A percentile compares a stretch with the other conserved stretches of the same genome.
phyloP scores from a whole-genome alignment of 1,140 invertebrate genomes.

The Zaprionus ghesquierei region DNA sequence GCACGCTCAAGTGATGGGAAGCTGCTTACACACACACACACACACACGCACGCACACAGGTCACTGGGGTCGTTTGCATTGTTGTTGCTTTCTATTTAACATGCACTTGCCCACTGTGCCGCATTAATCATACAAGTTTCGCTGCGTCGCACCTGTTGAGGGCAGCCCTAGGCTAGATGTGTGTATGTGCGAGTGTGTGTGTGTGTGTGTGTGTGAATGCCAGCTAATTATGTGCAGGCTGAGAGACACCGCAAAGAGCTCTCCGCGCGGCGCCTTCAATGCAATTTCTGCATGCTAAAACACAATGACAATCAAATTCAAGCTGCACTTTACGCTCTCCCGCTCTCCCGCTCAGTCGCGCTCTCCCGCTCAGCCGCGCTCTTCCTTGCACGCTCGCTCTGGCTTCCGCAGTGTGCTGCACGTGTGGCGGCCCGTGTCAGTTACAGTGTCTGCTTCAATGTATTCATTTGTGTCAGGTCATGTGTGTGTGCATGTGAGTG shows the following conservation, averaged over 20 bases:
- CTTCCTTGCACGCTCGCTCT: neutral
- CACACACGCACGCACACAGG: neutral
- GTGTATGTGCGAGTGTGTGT: neutral
- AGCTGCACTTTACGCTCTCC: constrained; percentile 33
- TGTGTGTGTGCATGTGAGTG: neutral
- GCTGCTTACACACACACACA: neutral
- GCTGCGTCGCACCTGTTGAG: constrained; percentile 37
- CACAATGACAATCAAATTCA: constrained; percentile 2
- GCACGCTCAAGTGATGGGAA: neutral
- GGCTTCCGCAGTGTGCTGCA: neutral
- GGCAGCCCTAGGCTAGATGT: neutral
- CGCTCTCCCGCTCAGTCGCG: neutral
- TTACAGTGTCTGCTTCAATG: constrained; percentile 3
- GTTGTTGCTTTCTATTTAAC: constrained; percentile 61
- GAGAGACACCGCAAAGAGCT: neutral
- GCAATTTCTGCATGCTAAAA: neutral
- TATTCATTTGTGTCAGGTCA: neutral
- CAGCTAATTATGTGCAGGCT: constrained; percentile 55
- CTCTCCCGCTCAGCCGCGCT: neutral
- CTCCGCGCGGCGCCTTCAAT: neutral
- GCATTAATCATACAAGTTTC: constrained; percentile 59
- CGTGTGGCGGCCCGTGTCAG: constrained; percentile 33
- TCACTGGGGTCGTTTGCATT: constrained; percentile 50
- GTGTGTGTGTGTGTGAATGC: neutral
- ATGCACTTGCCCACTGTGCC: constrained; percentile 59